Base-by-base conservation (phyloP, 2,888 invertebrate genomes). In the Trachelus stipa region DNA sequence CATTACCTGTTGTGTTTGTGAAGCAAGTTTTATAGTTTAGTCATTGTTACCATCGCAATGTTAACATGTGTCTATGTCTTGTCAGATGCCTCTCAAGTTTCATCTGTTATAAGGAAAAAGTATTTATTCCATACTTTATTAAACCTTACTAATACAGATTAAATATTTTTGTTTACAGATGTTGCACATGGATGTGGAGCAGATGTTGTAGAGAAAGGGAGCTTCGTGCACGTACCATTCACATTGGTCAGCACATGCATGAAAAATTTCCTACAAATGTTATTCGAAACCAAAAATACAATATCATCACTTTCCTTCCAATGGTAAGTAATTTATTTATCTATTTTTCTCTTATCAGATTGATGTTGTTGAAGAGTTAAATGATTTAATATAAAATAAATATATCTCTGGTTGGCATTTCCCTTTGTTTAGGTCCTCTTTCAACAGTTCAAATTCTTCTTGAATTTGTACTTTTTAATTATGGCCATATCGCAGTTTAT, bases 401-500 rank as follows among this genome's bases (percentile, higher is more conserved):
- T 15, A 34, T 31, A 23, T 73, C 12, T 79, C 40, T 74, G 56
- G 23, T 73, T 78, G 4, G 4, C 11, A 68, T 30, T 23, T 37
- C 11, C 0, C 33, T 69, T 83, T 75, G 91, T 91, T 69, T 89
- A 95, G 95, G 99, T 99, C 80, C 94, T 99, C 82, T 99, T 96
- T 92, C 98, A 99, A 92, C 99, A 99, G 93, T 99, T 99, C 93
- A 97, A 98, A 87, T 99, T 99, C 93, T 99, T 99, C 92, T 94
- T 99, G 84, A 99, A 99, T 92, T 92, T 99, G 79, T 99, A 99
- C 92, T 99, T 99, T 92, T 93, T 99, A 84, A 94, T 99, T 79
- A 99, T 99, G 99, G 99, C 99, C 0, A 93, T 97, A 77, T 98
- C 98, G 88, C 99, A 99, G 92, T 99, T 99, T 92, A 97, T 99